phyloP scores from a whole-genome alignment of 2,888 invertebrate species.

The Lepidocyrtoides sp. region DNA sequence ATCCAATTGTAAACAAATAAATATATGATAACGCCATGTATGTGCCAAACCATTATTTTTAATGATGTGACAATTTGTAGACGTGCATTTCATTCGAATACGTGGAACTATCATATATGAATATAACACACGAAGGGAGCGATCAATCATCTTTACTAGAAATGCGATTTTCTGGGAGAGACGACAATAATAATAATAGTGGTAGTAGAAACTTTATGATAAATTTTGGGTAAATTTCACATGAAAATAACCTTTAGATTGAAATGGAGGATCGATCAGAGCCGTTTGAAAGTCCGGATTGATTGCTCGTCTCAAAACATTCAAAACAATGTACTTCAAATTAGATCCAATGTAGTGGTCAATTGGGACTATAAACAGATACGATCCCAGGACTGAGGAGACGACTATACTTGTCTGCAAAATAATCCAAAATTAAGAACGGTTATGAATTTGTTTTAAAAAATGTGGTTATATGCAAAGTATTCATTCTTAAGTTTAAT shows the following conservation, averaged over 20 bases:
- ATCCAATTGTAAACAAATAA: conserved; percentile 41
- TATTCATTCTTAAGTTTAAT: too few species aligned
- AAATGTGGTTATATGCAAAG: too few species aligned
- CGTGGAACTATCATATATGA: neutral
- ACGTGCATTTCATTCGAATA: conserved; percentile 20
- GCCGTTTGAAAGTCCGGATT: conserved; percentile 89
- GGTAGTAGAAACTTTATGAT: neutral
- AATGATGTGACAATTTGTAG: conserved; percentile 61
- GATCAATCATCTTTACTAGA: neutral
- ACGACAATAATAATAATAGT: neutral
- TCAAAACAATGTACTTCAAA: conserved; percentile 91
- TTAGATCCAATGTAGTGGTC: conserved; percentile 90
- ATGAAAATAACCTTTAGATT: conserved; percentile 86
- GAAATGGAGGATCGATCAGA: conserved; percentile 89
- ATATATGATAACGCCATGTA: conserved; percentile 6
- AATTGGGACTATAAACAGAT: conserved; percentile 89
- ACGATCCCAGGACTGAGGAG: conserved; percentile 90
- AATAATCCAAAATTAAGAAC: conserved; percentile 80
- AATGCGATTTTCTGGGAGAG: neutral
- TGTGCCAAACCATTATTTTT: conserved; percentile 64
- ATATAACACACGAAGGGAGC: neutral
- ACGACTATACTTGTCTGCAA: conserved; percentile 89
- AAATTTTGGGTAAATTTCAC: neutral
- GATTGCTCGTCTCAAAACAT: conserved; percentile 89
- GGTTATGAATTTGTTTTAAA: too few species aligned